Conservation (phyloP, 2,888 invertebrate species). For the Rotaria macrura region DNA sequence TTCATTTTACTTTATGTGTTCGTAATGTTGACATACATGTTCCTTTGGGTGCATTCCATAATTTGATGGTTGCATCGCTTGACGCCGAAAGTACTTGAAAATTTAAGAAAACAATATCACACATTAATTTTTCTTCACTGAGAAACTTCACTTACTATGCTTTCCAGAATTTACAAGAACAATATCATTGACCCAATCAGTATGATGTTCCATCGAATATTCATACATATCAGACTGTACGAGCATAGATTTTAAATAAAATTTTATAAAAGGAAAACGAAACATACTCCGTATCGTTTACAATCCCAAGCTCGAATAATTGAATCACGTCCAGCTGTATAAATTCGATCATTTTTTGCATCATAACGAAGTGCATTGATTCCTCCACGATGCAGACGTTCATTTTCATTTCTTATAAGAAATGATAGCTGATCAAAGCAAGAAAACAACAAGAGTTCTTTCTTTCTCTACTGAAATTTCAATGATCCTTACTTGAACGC, state of each 20-base stretch:
- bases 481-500: not conserved
- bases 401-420: slow-evolving; percentile 89
- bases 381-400: slow-evolving; percentile 82
- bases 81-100: slow-evolving; percentile 86
- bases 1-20: slow-evolving; percentile 67
- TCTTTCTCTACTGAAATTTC: not conserved
- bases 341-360: slow-evolving; percentile 70
- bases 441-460: not conserved
- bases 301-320: slow-evolving; percentile 63
- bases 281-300: slow-evolving; percentile 15
- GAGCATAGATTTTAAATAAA: not conserved
- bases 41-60: slow-evolving; percentile 98
- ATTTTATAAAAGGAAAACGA: not conserved
- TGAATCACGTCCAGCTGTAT: slow-evolving; percentile 89
- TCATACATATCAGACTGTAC: slow-evolving; percentile 55
- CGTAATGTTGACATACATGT: slow-evolving; percentile 96
- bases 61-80: slow-evolving; percentile 96
- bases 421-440: slow-evolving; percentile 70
- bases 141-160: slow-evolving; percentile 5
- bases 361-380: slow-evolving; percentile 90
- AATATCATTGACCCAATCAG: slow-evolving; percentile 62
- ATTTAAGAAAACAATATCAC: slow-evolving; percentile 35
- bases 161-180: slow-evolving; percentile 18
- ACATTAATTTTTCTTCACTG: not conserved
- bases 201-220: slow-evolving; percentile 97